phyloP scores from a whole-genome alignment of 2,797 vertebrate genomes.

The Centroberyx gerrardi region DNA sequence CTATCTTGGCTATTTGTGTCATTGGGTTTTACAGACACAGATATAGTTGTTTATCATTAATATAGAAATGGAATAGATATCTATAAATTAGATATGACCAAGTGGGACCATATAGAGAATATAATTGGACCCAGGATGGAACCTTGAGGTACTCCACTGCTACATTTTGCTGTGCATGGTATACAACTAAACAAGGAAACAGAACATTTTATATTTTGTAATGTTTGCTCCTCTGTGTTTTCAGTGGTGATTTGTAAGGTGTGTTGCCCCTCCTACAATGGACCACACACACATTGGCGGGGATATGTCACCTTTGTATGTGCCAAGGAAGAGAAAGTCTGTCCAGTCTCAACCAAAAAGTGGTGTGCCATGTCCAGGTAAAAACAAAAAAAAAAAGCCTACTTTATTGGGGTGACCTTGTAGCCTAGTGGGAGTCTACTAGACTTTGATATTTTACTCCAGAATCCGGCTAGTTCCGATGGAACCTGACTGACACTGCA shows the following conservation, averaged over 20 bases:
- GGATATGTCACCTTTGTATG: slow-evolving; percentile 75
- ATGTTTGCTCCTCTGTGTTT: slow-evolving; percentile 1
- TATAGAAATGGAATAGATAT: background rate
- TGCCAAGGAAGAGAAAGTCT: slow-evolving; percentile 75
- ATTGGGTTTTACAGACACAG: too few species aligned
- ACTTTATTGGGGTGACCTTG: background rate
- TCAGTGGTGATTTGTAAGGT: slow-evolving; percentile 41
- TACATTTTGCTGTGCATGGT: background rate
- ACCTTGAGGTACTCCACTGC: background rate
- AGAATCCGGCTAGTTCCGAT: background rate
- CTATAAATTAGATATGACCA: background rate
- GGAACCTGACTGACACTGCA: too few species aligned
- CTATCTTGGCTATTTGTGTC: too few species aligned
- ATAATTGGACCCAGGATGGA: background rate
- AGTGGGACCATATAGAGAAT: background rate
- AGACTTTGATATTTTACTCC: background rate
- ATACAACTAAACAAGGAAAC: background rate
- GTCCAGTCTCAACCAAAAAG: slow-evolving; percentile 66
- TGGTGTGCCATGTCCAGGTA: slow-evolving; percentile 68
- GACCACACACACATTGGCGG: slow-evolving; percentile 58
- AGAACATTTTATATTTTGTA: background rate
- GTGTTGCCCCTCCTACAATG: slow-evolving; percentile 46
- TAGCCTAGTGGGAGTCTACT: background rate
- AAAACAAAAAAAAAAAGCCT: background rate
- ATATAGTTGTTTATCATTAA: background rate